Evolutionary conservation across 37 sponge, comb jelly and placozoan species (phyloP), one percentile per base, ranked within the genome.

Genomic region (Ianthella basta): DNA sequence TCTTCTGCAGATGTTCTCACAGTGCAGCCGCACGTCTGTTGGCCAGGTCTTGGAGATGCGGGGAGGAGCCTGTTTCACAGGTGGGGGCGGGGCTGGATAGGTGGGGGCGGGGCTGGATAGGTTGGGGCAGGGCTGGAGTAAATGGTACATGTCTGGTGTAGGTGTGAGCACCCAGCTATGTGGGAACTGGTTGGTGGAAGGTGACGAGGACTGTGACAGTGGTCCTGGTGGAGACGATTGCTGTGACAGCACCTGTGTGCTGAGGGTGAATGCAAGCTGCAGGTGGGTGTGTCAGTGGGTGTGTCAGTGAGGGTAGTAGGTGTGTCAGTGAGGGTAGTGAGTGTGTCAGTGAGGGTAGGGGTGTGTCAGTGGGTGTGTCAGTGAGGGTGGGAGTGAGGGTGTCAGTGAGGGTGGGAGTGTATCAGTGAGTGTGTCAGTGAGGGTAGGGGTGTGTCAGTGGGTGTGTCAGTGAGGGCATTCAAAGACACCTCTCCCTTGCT

Each of bases 301-400:
- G 19, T 19, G 68, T 25, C 25, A 18, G 59, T 15, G 18, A 18
- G 59, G 59, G 59, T 57, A 20, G 59, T 57, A 18, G 59, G 59
- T 57, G 59, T 57, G 59, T 15, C 18, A 20, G 59, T 57, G 59
- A 18, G 73, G 23, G 73, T 33, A n/a, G 8, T 72, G 73, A 37
- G 73, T 33, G 73, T 72, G 83, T 35, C 68, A 34, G 83, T 50
- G 68, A 29, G 83, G 29, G 83, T 39, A 69, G 24, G 67, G 69
- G 50, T 44, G 61, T 33, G 29, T 44, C 29, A 54, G 14, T 41
- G 35, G 69, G 29, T 67, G 29, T 12, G 50, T 33, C 25, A 44
- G 61, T 33, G 13, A 53, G 50, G 54, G 61, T 33, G 24, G 50
- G 50, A 54, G 0, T 23, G 61, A 27, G 19, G 69, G 35, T 33